phyloP scores from a whole-genome alignment of 92 coral and sea anemone species.

The Parazoanthus swiftii region DNA sequence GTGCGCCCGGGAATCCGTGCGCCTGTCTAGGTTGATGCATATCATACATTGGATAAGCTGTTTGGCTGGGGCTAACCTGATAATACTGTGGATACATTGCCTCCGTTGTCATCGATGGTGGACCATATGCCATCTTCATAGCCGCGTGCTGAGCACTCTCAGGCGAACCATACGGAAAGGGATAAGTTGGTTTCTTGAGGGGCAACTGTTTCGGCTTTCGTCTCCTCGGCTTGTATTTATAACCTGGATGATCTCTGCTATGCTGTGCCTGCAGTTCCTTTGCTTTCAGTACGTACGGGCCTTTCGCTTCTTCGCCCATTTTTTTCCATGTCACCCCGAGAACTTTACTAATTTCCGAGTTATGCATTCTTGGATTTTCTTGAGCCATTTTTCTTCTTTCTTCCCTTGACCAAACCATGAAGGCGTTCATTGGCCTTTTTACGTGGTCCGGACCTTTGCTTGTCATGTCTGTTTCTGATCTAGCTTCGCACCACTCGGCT shows the following conservation, averaged over 20 bases:
- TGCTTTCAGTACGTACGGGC: conserved; percentile 86
- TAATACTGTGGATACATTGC: conserved; percentile 89
- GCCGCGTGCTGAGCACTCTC: conserved; percentile 76
- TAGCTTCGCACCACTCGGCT: conserved; percentile 53
- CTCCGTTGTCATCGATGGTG: conserved; percentile 79
- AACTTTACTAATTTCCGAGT: conserved; percentile 96
- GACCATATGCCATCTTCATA: conserved; percentile 86
- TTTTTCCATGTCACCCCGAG: conserved; percentile 87
- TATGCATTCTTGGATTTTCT: conserved; percentile 95
- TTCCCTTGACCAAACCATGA: conserved; percentile 98
- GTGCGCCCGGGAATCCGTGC: conserved; percentile 52
- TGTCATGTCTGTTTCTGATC: conserved; percentile 58
- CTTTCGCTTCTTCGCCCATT: conserved; percentile 81
- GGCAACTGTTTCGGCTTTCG: conserved; percentile 88
- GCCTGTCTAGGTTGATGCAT: conserved; percentile 80
- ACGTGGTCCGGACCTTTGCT: conserved; percentile 86
- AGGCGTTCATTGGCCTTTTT: conserved; percentile 99
- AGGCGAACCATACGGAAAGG: conserved; percentile 80
- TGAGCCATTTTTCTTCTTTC: conserved; percentile 80
- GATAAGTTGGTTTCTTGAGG: conserved; percentile 88
- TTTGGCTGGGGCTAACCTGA: conserved; percentile 72
- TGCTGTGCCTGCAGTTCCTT: conserved; percentile 93
- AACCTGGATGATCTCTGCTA: conserved; percentile 92
- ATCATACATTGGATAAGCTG: conserved; percentile 83
- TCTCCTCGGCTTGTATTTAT: conserved; percentile 95